Base-by-base conservation (phyloP, 2,888 invertebrate genomes). In the Meghimatium bilineatum region DNA sequence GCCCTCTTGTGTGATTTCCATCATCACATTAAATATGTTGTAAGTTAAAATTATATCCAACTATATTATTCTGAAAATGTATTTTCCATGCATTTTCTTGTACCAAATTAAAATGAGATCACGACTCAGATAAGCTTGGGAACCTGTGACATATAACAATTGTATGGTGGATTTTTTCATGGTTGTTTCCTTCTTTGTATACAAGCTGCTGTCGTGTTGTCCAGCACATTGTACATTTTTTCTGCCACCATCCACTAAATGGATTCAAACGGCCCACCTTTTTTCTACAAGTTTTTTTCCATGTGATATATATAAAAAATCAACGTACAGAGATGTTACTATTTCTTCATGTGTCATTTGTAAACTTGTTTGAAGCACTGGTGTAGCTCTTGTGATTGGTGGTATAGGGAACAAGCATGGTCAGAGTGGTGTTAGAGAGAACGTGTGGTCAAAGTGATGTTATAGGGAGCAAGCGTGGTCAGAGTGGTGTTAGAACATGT, bases 101-200 rank as follows among this genome's bases (percentile, higher is more conserved):
- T n/a, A n/a, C n/a, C n/a, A n/a, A n/a, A n/a, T n/a, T n/a, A n/a
- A n/a, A n/a, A n/a, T n/a, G n/a, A n/a, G n/a, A n/a, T n/a, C n/a
- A n/a, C n/a, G n/a, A n/a, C n/a, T n/a, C n/a, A n/a, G n/a, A n/a
- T n/a, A n/a, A n/a, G n/a, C n/a, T n/a, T n/a, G n/a, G n/a, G n/a
- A n/a, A n/a, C n/a, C n/a, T n/a, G n/a, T n/a, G n/a, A n/a, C n/a
- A n/a, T n/a, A 49, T 49, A 49, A 56, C 56, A 56, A 12, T 17
- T 52, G 32, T 78, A 29, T 67, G 14, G 52, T 52, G 14, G 3
- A 8, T 74, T 20, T 71, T 71, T 26, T 38, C 26, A 8, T 71
- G 71, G 38, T 38, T 71, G 71, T 71, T 71, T 38, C 38, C 32
- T 56, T 49, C 1, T 32, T 74, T 74, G 52, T 56, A n/a, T 74